Percentiles rank a stretch among this genome's conserved stretches.
Conservation (phyloP, 2,113 vertebrate species). For the Zapus hudsonius region DNA sequence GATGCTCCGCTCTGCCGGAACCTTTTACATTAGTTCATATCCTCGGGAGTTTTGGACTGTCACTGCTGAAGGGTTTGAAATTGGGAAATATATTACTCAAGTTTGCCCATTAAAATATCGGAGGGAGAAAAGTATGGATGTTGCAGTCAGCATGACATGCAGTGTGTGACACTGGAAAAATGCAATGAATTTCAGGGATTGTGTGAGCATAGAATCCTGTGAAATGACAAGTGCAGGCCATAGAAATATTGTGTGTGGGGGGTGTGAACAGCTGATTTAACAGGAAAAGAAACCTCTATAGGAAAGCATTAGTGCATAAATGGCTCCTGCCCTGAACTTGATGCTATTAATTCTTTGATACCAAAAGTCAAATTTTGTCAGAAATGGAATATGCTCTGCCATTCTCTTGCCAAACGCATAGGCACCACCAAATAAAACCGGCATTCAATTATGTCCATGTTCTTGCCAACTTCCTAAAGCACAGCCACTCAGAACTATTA, state of each 20-base stretch:
- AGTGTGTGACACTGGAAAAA: conserved; percentile 57
- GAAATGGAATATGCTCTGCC: conserved; percentile 59
- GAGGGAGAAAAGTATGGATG: conserved; percentile 53
- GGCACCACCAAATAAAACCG: conserved; percentile 49
- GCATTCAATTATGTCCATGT: conserved; percentile 51
- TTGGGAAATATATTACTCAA: conserved; percentile 62
- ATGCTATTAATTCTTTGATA: conserved; percentile 64
- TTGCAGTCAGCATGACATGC: not conserved
- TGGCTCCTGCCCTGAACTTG: conserved; percentile 47
- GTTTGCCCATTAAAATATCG: conserved; percentile 64
- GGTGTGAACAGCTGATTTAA: conserved; percentile 70
- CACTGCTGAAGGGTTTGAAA: conserved; percentile 69
- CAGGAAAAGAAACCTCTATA: conserved; percentile 55
- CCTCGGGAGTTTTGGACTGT: conserved; percentile 68
- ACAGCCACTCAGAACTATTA: conserved; percentile 11
- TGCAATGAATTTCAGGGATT: conserved; percentile 61
- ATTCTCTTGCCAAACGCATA: conserved; percentile 53
- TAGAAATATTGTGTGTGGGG: not conserved
- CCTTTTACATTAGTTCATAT: conserved; percentile 76
- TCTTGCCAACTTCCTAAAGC: conserved; percentile 53
- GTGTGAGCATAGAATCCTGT: conserved; percentile 53
- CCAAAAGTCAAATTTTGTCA: conserved; percentile 63
- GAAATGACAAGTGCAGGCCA: conserved; percentile 60
- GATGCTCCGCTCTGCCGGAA: conserved; percentile 46
- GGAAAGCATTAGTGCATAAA: conserved; percentile 65